A percentile compares a stretch with the other conserved stretches of the same genome.
phyloP scores from a whole-genome alignment of 2,797 vertebrate species.

The Molossus molossus region DNA sequence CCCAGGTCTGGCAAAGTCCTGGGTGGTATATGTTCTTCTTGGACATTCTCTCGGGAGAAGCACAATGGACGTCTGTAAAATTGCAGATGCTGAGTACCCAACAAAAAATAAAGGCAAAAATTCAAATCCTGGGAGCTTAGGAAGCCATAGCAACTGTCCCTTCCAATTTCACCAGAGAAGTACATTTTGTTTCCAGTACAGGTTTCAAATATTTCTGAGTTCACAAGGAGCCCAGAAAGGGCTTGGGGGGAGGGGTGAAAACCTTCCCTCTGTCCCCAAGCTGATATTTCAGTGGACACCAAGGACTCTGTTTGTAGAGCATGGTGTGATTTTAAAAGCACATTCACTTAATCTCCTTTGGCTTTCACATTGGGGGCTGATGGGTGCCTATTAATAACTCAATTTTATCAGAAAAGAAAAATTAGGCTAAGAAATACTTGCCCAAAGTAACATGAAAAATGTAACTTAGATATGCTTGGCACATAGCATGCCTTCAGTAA shows the following conservation, averaged over 20 bases:
- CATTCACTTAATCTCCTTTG: neutral
- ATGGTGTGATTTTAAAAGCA: neutral
- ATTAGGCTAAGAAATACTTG: constrained; percentile 25
- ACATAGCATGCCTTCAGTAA: neutral
- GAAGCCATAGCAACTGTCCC: neutral
- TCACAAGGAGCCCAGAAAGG: neutral
- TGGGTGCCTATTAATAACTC: neutral
- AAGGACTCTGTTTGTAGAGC: no score
- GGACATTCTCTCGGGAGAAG: neutral
- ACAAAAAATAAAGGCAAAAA: constrained; percentile 58
- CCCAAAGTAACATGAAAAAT: neutral
- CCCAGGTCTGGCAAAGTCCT: neutral
- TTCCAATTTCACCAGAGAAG: constrained; percentile 57
- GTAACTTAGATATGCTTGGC: neutral
- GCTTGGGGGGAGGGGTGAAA: neutral
- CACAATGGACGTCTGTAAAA: constrained; percentile 26
- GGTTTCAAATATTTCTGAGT: neutral
- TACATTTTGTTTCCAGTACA: neutral
- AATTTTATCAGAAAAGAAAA: constrained; percentile 60
- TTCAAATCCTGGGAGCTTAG: neutral
- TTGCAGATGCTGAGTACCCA: neutral
- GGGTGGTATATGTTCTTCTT: neutral
- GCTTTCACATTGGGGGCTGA: neutral
- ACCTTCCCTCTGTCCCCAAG: neutral
- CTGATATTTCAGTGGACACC: neutral